Evolutionary conservation across 2,113 vertebrate genomes (phyloP).

Genomic region (Pelusios castaneus): DNA sequence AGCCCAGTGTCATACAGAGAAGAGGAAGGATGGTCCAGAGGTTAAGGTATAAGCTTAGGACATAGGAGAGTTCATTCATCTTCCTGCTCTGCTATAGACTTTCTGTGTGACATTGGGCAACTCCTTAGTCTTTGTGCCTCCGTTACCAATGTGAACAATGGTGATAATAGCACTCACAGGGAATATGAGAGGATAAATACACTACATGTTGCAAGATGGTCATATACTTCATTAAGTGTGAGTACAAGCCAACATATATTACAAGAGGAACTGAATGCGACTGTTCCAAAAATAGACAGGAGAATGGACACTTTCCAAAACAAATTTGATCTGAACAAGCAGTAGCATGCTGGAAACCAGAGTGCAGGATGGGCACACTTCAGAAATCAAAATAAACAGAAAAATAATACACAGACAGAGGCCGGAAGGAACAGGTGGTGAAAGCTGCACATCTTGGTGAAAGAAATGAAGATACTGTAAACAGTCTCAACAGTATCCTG

Average conservation of each 20-base stretch:
- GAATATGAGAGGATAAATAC: rapidly evolving
- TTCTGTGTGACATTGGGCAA: not conserved
- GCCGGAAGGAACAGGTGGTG: constrained; percentile 19
- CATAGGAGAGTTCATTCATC: not conserved
- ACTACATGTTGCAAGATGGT: not conserved
- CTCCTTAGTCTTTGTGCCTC: not conserved
- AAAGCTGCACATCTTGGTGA: constrained; percentile 25
- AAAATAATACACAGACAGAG: not conserved
- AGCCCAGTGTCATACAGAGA: not conserved
- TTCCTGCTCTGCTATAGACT: not conserved
- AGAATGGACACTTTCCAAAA: constrained; percentile 20
- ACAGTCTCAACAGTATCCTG: not conserved
- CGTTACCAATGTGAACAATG: not conserved
- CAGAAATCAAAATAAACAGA: not conserved
- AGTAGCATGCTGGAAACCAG: constrained; percentile 32
- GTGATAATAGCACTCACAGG: not conserved
- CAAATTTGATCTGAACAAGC: not conserved
- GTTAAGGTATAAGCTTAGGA: rapidly evolving
- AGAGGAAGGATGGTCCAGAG: not conserved
- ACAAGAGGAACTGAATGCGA: constrained; percentile 6
- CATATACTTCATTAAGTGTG: not conserved
- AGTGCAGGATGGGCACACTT: not conserved
- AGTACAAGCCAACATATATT: not conserved
- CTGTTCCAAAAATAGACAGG: constrained; percentile 49
- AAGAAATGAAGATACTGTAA: not conserved